Evolutionary conservation across 2,797 vertebrate genomes (phyloP).

Genomic region (Phataginus tricuspis): DNA sequence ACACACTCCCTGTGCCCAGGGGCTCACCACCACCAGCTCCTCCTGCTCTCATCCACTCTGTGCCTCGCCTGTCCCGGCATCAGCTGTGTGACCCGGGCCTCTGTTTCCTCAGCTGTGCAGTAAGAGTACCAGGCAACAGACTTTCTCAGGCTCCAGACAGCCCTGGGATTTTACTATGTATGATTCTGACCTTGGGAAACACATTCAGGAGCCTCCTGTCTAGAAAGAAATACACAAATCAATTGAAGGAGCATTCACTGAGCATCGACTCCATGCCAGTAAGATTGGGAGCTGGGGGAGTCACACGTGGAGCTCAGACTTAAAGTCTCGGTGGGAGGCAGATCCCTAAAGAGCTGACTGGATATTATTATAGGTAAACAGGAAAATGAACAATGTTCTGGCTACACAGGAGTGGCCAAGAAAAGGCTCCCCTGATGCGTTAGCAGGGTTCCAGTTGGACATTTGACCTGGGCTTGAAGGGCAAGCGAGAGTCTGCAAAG

Average conservation of each 20-base stretch:
- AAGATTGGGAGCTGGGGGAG: background rate
- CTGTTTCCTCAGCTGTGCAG: background rate
- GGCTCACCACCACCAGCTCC: background rate
- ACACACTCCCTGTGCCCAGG: background rate
- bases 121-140: background rate
- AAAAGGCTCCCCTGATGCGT: background rate
- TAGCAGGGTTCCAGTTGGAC: background rate
- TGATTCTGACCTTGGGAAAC: background rate
- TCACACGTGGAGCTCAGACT: background rate
- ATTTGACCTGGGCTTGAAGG: background rate
- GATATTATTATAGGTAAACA: background rate
- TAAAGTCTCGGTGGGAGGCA: background rate
- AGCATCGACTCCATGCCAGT: background rate
- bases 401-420: background rate
- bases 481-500: background rate
- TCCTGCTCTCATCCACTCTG: background rate
- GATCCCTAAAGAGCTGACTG: background rate
- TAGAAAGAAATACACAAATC: background rate
- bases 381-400: background rate
- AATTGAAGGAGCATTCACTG: background rate
- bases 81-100: background rate
- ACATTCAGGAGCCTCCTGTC: background rate
- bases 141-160: background rate
- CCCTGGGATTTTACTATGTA: background rate
- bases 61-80: background rate